A percentile compares a stretch with the other conserved stretches of the same genome.
Conservation (phyloP, 2,888 invertebrate species). For the Lumbricus terrestris region DNA sequence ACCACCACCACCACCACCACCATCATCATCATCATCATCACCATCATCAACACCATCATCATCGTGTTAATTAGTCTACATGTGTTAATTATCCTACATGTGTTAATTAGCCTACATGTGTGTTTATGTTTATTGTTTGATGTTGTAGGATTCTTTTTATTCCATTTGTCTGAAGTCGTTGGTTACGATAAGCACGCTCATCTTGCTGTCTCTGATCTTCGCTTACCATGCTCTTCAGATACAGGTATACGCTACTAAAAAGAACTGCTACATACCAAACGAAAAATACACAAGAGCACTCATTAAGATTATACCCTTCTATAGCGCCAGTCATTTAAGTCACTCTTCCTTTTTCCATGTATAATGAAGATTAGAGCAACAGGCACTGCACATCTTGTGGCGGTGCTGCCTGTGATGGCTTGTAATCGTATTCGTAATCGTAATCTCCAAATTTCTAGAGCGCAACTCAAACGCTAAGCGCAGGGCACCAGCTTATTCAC, state of each 20-base stretch:
- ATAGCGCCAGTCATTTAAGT: not conserved
- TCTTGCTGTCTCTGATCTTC: slow-evolving; percentile 96
- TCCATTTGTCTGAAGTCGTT: slow-evolving; percentile 97
- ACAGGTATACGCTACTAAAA: slow-evolving; percentile 91
- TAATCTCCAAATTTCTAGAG: no score
- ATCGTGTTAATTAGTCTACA: no score
- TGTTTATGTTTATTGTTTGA: not conserved
- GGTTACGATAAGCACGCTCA: slow-evolving; percentile 98
- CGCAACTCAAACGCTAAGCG: no score
- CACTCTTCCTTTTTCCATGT: no score
- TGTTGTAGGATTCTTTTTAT: slow-evolving; percentile 88
- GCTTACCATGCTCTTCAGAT: slow-evolving; percentile 99
- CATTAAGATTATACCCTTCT: not conserved
- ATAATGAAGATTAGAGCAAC: not conserved
- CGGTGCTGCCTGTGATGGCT: not conserved
- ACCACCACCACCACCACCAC: no score
- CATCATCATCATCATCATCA: no score
- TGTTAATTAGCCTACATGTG: not conserved
- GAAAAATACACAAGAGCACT: not conserved
- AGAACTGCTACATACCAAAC: not conserved
- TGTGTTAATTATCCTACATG: no score
- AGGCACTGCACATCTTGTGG: not conserved
- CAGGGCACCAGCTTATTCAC: no score
- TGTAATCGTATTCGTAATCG: no score
- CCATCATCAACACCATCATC: no score